Conservation (phyloP, 2,797 vertebrate genomes). For the Clarias fuscus region DNA sequence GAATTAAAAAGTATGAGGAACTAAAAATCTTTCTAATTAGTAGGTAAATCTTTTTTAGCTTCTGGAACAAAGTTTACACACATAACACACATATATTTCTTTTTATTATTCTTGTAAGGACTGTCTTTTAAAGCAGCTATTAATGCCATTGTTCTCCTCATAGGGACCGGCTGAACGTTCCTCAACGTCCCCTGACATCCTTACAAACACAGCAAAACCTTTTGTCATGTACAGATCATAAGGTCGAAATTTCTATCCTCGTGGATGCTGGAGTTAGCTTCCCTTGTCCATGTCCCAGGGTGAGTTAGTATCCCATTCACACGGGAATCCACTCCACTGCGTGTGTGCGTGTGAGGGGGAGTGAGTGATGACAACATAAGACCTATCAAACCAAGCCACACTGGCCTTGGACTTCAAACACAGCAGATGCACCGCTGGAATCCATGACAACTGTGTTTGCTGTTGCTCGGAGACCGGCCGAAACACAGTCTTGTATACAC, state of each 20-base stretch:
- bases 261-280: not conserved
- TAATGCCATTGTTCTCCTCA: no score
- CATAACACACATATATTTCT: not conserved
- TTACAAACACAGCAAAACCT: not conserved
- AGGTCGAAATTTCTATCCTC: not conserved
- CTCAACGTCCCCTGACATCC: not conserved
- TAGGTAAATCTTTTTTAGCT: not conserved
- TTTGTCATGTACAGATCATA: not conserved
- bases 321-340: constrained; percentile 20
- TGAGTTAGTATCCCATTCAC: constrained; percentile 24
- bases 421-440: constrained; percentile 52
- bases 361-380: constrained; percentile 51
- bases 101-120: not conserved
- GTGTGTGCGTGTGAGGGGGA: constrained; percentile 25
- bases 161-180: no score
- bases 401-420: constrained; percentile 55
- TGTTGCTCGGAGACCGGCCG: constrained; percentile 40
- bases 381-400: constrained; percentile 44
- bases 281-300: not conserved
- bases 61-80: not conserved
- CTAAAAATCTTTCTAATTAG: not conserved
- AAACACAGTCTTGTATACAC: constrained; percentile 45
- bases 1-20: not conserved
- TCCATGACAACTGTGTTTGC: constrained; percentile 53
- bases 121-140: not conserved